A percentile compares a stretch with the other conserved stretches of the same genome.
Conservation (phyloP, 1,140 invertebrate genomes). For the Danaus melanippus region DNA sequence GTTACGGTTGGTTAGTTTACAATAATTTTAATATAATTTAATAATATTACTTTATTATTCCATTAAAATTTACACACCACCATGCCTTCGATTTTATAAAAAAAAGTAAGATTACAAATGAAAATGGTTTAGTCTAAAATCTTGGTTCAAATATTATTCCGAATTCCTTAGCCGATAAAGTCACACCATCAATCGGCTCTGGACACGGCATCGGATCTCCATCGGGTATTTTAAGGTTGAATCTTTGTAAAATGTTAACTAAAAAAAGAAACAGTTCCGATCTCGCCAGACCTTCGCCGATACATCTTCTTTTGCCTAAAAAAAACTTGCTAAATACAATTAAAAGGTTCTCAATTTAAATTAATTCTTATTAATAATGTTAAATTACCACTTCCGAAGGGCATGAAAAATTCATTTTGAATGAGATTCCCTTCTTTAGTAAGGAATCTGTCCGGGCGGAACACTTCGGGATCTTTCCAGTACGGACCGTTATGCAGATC, state of each 20-base stretch:
- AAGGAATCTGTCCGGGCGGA: slow-evolving; percentile 82
- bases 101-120: background rate
- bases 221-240: slow-evolving; percentile 76
- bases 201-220: slow-evolving; percentile 75
- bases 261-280: slow-evolving; percentile 89
- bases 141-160: slow-evolving; percentile 47
- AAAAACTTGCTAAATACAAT: slow-evolving; percentile 2
- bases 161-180: slow-evolving; percentile 77
- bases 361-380: slow-evolving; percentile 4
- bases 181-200: slow-evolving; percentile 79
- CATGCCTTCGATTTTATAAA: too few species aligned
- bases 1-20: too few species aligned
- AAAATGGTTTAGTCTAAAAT: slow-evolving; percentile 4
- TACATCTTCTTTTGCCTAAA: slow-evolving; percentile 84
- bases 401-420: slow-evolving; percentile 75
- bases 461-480: slow-evolving; percentile 79
- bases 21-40: too few species aligned
- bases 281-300: slow-evolving; percentile 87
- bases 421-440: slow-evolving; percentile 74
- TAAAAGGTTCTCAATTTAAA: slow-evolving; percentile 3
- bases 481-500: slow-evolving; percentile 78
- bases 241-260: slow-evolving; percentile 83
- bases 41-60: too few species aligned
- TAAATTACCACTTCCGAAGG: slow-evolving; percentile 80
- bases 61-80: too few species aligned